phyloP scores from a whole-genome alignment of 2,797 vertebrate species.

The Pagetopsis macropterus region DNA sequence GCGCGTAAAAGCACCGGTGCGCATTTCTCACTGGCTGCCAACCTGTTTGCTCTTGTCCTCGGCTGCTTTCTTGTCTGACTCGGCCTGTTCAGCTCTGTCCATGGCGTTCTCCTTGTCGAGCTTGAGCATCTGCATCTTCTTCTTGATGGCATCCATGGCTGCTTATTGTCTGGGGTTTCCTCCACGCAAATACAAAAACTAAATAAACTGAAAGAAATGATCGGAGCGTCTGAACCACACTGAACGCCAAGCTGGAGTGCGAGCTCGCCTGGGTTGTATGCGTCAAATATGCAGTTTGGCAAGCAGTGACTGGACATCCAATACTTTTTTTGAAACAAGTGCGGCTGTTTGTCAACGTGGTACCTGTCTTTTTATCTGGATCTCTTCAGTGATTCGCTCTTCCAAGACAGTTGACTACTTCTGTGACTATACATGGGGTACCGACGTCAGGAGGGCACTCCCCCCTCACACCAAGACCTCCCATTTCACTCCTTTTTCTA shows the following conservation, averaged over 20 bases:
- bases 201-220: conserved; percentile 54
- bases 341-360: conserved; percentile 74
- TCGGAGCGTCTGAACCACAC: conserved; percentile 81
- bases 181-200: conserved; percentile 52
- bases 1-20: conserved; percentile 52
- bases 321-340: conserved; percentile 90
- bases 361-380: conserved; percentile 77
- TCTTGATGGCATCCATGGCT: conserved; percentile 99
- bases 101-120: conserved; percentile 98
- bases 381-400: conserved; percentile 87
- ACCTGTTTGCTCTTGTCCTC: conserved; percentile 99
- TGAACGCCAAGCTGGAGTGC: conserved; percentile 86
- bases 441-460: conserved; percentile 71
- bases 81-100: conserved; percentile 97
- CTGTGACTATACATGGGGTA: conserved; percentile 91
- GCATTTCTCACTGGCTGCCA: conserved; percentile 59
- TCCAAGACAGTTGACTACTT: conserved; percentile 85
- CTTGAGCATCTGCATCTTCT: conserved; percentile 99
- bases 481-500: conserved; percentile 55
- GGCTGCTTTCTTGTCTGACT: conserved; percentile 96
- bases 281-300: conserved; percentile 91
- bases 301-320: conserved; percentile 89
- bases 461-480: conserved; percentile 56
- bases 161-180: conserved; percentile 72
- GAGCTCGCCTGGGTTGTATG: conserved; percentile 76